phyloP scores from a whole-genome alignment of 2,113 vertebrate genomes.

The Equus quagga region DNA sequence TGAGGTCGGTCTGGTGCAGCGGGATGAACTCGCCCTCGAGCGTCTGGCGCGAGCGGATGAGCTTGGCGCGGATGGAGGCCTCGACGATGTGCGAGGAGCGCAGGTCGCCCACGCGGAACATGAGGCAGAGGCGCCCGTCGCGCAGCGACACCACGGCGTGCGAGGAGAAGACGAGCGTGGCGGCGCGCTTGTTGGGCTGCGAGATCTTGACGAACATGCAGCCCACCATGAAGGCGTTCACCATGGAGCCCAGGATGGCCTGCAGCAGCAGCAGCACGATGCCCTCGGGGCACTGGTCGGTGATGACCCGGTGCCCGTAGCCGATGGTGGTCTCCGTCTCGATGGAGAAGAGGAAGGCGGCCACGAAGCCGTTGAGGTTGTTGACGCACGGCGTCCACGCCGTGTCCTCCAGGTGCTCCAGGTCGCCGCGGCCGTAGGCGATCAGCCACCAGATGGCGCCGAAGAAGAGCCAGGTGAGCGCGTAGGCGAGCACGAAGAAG shows the following conservation, averaged over 20 bases:
- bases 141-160: constrained; percentile 92
- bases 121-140: constrained; percentile 91
- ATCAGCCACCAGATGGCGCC: constrained; percentile 99
- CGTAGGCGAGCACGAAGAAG: constrained; percentile 97
- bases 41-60: constrained; percentile 94
- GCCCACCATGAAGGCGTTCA: constrained; percentile 98
- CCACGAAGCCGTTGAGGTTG: constrained; percentile 97
- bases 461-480: constrained; percentile 98
- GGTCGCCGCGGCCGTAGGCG: constrained; percentile 96
- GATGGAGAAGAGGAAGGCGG: constrained; percentile 98
- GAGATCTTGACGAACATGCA: constrained; percentile 96
- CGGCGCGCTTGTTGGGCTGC: constrained; percentile 93
- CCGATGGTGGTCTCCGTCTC: constrained; percentile 98
- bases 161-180: constrained; percentile 93
- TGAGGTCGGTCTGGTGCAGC: constrained; percentile 93
- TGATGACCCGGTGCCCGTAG: constrained; percentile 97
- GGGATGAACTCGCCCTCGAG: constrained; percentile 94
- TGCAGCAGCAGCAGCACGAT: constrained; percentile 96
- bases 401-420: constrained; percentile 96
- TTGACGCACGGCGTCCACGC: constrained; percentile 97
- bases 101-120: constrained; percentile 94
- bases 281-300: constrained; percentile 96
- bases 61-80: constrained; percentile 94
- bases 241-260: constrained; percentile 98
- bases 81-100: constrained; percentile 94